These are phyloP conservation scores for Drosophila monieri DNA, from an alignment of 2,888 invertebrate genomes.

Conservation along the genomic window DNA sequence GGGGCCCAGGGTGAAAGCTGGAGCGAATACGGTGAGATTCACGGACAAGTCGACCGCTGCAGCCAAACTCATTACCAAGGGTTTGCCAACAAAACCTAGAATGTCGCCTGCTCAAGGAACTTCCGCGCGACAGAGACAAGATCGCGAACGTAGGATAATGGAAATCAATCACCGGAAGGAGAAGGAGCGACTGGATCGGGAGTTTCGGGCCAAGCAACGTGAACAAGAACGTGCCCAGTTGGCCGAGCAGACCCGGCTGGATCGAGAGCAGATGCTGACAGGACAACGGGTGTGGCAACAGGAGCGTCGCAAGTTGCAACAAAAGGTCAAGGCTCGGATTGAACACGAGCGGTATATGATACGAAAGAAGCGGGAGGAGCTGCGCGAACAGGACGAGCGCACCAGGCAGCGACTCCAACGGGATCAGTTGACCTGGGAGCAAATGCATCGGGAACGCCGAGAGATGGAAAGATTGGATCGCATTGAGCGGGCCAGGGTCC, in stretches of 20 bases:
- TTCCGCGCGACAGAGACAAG: not conserved
- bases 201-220: not conserved
- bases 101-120: not conserved
- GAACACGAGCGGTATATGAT: not conserved
- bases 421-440: not conserved
- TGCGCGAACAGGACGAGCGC: not conserved
- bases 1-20: not conserved
- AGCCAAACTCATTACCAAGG: no score
- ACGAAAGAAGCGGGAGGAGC: not conserved
- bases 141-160: not conserved
- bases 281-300: not conserved
- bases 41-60: not conserved
- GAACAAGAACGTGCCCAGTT: not conserved
- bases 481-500: not conserved
- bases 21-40: not conserved
- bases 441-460: not conserved
- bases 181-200: not conserved
- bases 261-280: not conserved
- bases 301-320: not conserved
- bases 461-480: not conserved
- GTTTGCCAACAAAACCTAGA: not conserved
- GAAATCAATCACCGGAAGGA: not conserved
- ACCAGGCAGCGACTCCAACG: not conserved
- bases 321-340: not conserved
- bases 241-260: not conserved